A percentile compares a stretch with the other conserved stretches of the same genome.
Evolutionary conservation across 1,140 invertebrate genomes (phyloP).

Genomic region (Apis mellifera): DNA sequence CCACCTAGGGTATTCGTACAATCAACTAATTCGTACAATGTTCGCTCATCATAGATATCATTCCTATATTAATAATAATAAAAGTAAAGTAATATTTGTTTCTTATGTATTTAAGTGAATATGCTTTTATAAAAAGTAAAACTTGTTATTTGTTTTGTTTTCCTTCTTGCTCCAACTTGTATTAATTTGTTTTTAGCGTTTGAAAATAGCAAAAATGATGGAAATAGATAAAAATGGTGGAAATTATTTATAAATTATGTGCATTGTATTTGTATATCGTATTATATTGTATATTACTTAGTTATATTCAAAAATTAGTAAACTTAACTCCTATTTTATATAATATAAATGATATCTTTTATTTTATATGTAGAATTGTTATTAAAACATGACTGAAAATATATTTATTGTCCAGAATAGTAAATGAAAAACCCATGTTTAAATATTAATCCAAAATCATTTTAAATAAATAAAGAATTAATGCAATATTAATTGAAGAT

Average conservation of each 20-base stretch:
- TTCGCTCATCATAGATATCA: conserved; percentile 69
- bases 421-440: conserved; percentile 26
- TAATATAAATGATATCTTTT: conserved; percentile 51
- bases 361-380: conserved; percentile 60
- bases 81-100: conserved; percentile 64
- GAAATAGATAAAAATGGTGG: background rate
- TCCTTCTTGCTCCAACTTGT: conserved; percentile 4
- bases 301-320: conserved; percentile 30
- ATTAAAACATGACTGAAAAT: conserved; percentile 43
- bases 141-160: conserved; percentile 58
- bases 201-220: conserved; percentile 3
- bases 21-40: conserved; percentile 52
- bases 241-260: conserved; percentile 25
- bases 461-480: conserved; percentile 37
- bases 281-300: conserved; percentile 33
- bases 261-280: conserved; percentile 29
- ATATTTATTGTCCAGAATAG: conserved; percentile 50
- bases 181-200: background rate
- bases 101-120: conserved; percentile 65
- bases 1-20: conserved; percentile 66
- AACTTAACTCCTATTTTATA: conserved; percentile 56
- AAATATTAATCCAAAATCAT: conserved; percentile 52
- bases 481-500: conserved; percentile 1
- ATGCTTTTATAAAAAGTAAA: conserved; percentile 69
- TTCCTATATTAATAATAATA: conserved; percentile 75